Evolutionary conservation across 2,797 vertebrate species (phyloP).

Genomic region (Sebastes steindachneri): DNA sequence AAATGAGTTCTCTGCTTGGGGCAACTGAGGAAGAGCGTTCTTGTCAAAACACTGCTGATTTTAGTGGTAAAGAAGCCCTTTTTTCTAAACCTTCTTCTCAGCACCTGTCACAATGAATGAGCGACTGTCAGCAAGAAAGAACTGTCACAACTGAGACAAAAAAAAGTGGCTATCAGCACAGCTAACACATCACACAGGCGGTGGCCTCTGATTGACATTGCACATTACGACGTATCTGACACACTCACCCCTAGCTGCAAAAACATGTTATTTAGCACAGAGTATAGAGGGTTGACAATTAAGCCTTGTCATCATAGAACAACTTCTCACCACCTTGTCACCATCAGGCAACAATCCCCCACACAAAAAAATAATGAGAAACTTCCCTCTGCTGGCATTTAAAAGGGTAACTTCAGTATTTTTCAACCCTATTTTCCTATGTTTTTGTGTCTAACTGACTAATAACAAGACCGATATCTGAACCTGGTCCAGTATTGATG

Average conservation of each 20-base stretch:
- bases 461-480: no score
- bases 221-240: conserved; percentile 42
- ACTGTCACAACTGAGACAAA: conserved; percentile 62
- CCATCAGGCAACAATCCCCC: conserved; percentile 11
- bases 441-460: no score
- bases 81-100: conserved; percentile 50
- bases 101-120: conserved; percentile 73
- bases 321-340: conserved; percentile 56
- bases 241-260: conserved; percentile 29
- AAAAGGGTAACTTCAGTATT: background rate
- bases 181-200: conserved; percentile 45
- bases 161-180: conserved; percentile 63
- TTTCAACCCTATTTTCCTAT: background rate
- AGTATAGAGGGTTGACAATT: conserved; percentile 47
- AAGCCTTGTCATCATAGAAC: conserved; percentile 54
- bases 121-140: conserved; percentile 42
- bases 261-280: conserved; percentile 50
- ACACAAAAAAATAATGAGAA: conserved; percentile 27
- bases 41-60: conserved; percentile 69
- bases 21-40: conserved; percentile 50
- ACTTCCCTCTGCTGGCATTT: conserved; percentile 12
- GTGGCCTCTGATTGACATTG: conserved; percentile 65
- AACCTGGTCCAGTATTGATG: no score
- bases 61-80: conserved; percentile 45
- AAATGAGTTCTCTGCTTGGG: conserved; percentile 47